Conservation (phyloP, 1,140 invertebrate species). For the Calephelis nemesis region DNA sequence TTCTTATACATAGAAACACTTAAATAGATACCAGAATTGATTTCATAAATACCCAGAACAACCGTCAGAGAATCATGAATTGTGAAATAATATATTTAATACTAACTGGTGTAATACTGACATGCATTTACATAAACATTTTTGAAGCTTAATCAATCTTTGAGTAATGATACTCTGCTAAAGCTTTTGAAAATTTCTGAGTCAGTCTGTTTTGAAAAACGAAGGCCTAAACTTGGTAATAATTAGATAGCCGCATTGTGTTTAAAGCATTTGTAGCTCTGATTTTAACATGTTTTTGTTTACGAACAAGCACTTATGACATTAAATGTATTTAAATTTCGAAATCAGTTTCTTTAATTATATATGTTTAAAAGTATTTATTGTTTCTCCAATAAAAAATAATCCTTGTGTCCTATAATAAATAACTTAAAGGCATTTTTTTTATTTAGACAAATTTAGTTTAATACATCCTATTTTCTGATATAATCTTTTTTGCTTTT, state of each 20-base stretch:
- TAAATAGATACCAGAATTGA: too few species aligned
- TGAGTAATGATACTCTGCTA: neutral
- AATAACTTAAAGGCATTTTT: too few species aligned
- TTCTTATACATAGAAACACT: too few species aligned
- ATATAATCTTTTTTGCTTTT: neutral
- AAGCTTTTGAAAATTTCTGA: neutral
- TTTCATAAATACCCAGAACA: too few species aligned
- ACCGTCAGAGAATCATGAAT: too few species aligned
- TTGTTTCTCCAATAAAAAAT: too few species aligned
- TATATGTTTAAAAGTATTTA: neutral
- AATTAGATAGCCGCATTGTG: neutral
- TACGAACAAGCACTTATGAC: neutral
- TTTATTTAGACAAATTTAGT: too few species aligned
- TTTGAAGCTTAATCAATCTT: too few species aligned
- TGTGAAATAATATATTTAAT: too few species aligned
- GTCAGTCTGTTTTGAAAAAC: conserved; percentile 8
- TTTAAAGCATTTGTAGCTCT: neutral
- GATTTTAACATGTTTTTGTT: neutral
- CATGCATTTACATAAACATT: too few species aligned
- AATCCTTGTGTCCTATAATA: too few species aligned
- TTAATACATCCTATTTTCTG: neutral
- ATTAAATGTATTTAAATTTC: neutral
- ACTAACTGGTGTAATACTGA: too few species aligned
- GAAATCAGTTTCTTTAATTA: neutral
- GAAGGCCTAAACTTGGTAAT: conserved; percentile 9